Evolutionary conservation across 2,113 vertebrate genomes (phyloP).

Genomic region (Erythrolamprus reginae): DNA sequence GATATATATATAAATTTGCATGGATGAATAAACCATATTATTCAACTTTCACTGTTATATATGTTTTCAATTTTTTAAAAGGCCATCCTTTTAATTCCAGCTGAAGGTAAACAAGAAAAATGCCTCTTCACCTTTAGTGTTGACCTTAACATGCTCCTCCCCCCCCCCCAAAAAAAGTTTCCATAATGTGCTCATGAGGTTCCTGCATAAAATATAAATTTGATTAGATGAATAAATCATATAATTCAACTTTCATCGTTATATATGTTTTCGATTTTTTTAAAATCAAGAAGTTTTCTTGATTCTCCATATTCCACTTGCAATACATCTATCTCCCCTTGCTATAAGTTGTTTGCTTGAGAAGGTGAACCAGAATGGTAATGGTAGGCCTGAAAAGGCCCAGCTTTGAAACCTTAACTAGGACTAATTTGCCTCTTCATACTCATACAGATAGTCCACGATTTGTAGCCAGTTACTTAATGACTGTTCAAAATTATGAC

Average conservation of each 20-base stretch:
- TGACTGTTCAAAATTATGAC: background rate
- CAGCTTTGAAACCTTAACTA: background rate
- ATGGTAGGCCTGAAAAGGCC: background rate
- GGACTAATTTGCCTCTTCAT: background rate
- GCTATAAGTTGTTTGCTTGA: background rate
- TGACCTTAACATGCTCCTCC: background rate
- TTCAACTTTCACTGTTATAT: background rate
- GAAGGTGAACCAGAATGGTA: background rate
- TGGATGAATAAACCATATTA: background rate
- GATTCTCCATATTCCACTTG: background rate
- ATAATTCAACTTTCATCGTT: too few species aligned
- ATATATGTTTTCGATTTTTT: too few species aligned
- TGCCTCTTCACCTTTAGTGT: background rate
- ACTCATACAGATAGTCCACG: background rate
- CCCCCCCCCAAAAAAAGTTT: background rate
- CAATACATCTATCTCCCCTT: background rate
- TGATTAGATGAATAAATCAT: too few species aligned
- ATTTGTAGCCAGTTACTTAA: background rate
- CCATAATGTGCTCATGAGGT: background rate
- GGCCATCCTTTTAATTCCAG: background rate
- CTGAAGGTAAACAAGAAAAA: background rate
- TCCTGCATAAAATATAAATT: background rate
- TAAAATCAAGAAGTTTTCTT: background rate
- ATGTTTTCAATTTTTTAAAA: background rate
- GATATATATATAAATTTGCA: conserved; percentile 20